Percentiles rank a stretch among this genome's conserved stretches.
These are phyloP conservation scores for Falco concolor DNA, from an alignment of 2,797 vertebrate genomes.

Conservation along the genomic window DNA sequence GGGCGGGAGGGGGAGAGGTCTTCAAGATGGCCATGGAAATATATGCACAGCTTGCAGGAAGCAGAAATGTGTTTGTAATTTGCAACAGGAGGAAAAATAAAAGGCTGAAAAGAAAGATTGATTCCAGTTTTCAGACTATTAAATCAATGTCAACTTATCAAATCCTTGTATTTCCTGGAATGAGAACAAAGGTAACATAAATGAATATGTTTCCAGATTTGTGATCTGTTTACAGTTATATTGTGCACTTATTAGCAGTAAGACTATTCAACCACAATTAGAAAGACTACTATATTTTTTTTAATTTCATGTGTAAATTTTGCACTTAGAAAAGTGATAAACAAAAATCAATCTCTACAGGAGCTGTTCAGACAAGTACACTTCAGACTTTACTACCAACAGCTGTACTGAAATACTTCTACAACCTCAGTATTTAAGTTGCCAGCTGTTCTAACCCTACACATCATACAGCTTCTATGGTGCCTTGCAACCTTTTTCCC, in stretches of 20 bases:
- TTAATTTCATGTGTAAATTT: constrained; percentile 51
- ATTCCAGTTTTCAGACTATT: constrained; percentile 66
- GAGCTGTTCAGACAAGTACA: constrained; percentile 49
- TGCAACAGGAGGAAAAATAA: constrained; percentile 68
- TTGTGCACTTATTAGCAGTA: constrained; percentile 51
- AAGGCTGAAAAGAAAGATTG: constrained; percentile 54
- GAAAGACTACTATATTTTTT: constrained; percentile 15
- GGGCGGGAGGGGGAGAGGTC: not conserved
- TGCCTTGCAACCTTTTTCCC: not conserved
- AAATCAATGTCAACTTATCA: constrained; percentile 70
- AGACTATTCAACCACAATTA: constrained; percentile 56
- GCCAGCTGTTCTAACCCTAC: constrained; percentile 17
- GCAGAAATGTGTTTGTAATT: constrained; percentile 73
- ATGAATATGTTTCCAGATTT: constrained; percentile 55
- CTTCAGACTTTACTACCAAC: constrained; percentile 48
- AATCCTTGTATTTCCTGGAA: constrained; percentile 59
- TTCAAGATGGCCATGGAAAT: constrained; percentile 25
- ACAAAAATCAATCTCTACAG: constrained; percentile 41
- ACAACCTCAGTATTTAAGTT: not conserved
- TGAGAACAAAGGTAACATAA: constrained; percentile 60
- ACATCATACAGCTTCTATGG: not conserved
- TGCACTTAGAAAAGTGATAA: constrained; percentile 44
- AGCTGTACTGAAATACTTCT: constrained; percentile 43
- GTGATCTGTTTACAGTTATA: constrained; percentile 67
- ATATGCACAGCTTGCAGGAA: constrained; percentile 36